These are phyloP conservation scores for Rhamnusium bicolor DNA, from an alignment of 2,888 invertebrate species.

Conservation along the genomic window DNA sequence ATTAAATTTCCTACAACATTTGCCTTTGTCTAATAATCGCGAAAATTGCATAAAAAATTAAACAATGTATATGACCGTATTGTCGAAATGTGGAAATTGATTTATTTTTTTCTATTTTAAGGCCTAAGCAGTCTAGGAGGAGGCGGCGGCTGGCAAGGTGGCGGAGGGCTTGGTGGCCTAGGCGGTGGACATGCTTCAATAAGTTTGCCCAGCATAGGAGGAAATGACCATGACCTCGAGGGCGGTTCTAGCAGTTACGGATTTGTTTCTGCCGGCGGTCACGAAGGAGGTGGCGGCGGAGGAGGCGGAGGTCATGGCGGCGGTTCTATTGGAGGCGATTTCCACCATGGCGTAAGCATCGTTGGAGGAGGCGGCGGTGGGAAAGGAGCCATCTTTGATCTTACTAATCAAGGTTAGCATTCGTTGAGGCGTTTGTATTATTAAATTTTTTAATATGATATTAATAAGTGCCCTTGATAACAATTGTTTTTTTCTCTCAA, in stretches of 20 bases:
- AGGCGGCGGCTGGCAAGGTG: conserved; percentile 41
- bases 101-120: conserved; percentile 20
- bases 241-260: conserved; percentile 28
- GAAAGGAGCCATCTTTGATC: conserved; percentile 55
- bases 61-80: too few species aligned
- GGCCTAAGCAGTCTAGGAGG: conserved; percentile 42
- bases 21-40: too few species aligned
- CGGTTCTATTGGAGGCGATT: conserved; percentile 55
- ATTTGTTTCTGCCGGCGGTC: conserved; percentile 38
- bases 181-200: conserved; percentile 36
- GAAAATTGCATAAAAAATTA: too few species aligned
- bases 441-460: too few species aligned
- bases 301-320: conserved; percentile 46
- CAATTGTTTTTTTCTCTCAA: neutral
- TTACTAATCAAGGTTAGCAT: conserved; percentile 53
- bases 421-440: too few species aligned
- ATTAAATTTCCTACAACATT: too few species aligned
- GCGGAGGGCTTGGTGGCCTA: conserved; percentile 35
- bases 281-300: conserved; percentile 38
- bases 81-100: too few species aligned
- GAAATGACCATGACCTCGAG: conserved; percentile 20
- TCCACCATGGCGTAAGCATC: conserved; percentile 59
- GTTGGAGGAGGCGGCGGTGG: conserved; percentile 54
- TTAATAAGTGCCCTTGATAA: too few species aligned
- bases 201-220: conserved; percentile 33